Evolutionary conservation across 30 jellyfish, hydroid and myxozoan species (phyloP), one percentile per base, ranked within the genome.

Genomic region (Hydractinia echinata): DNA sequence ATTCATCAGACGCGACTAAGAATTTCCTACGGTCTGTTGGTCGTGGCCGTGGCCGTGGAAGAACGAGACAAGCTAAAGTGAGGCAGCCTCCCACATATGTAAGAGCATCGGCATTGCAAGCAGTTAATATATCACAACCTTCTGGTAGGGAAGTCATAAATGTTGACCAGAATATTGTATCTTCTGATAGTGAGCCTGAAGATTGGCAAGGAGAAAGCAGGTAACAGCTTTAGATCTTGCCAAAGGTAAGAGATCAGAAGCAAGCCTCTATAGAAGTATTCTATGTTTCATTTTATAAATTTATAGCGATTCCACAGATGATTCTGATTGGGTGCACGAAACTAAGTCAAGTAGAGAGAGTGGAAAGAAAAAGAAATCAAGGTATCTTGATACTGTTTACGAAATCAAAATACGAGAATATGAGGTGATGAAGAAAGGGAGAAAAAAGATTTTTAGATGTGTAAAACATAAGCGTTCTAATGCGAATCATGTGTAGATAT

Each of bases 171-270:
- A 54, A 53, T 5, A 14, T 53, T 52, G 68, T 8, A 30, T 10
- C 51, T 10, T 48, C 71, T n/a, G 87, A 80, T 52, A 80, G 85
- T 39, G 87, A 80, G 83, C 87, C 87, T 15, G 87, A 80, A 51
- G 87, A 80, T 53, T 80, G 87, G 87, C 87, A 80, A 48, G 87
- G 87, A 8, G 87, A 80, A 51, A 80, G 87, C 87, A 80, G 87
- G 87, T 80, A 66, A 15, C 50, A n/a, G n/a, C 15, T 16, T 44
- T 48, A 51, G 19, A 72, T 58, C 11, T n/a, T 9, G 30, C 30
- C 1, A 4, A 39, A 39, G 16, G 0, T 51, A 18, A 54, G 19
- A 4, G 18, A 72, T 72, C 62, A 52, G 14, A 72, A 72, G 68
- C 51, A 4, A 39, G 51, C 9, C 81, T n/a, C 21, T 39, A 0